Base-by-base conservation (phyloP, 2,888 invertebrate species). In the Eupithecia exiguata region DNA sequence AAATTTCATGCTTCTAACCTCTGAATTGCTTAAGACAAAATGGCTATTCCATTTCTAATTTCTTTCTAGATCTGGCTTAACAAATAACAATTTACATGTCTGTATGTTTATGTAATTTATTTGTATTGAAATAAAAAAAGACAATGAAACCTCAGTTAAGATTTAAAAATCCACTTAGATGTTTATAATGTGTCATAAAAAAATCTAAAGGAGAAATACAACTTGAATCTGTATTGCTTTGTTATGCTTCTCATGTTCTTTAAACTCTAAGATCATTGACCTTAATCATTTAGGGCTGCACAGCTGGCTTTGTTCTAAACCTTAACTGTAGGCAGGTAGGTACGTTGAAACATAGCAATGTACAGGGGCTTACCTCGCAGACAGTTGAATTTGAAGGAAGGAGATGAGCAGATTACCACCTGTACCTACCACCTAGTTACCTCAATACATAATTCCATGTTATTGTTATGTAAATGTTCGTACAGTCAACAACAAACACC, bases 241-340 rank as follows among this genome's bases (percentile, higher is more conserved):
- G 18, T n/a, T 40, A 38, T 38, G 9, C 21, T 63, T 68, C 49
- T 74, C 43, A 40, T 71, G 74, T 40, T 70, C 74, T 79, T 74
- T 79, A 79, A 83, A 78, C 79, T 83, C 46, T 71, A 68, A 76
- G 70, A 74, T 81, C 80, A 81, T 81, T 86, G 77, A 84, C 85
- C 84, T 62, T 43, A 21, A 68, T 79, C 73, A 70, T 67, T 79
- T 79, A 85, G 84, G 83, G 83, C 81, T 78, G 49, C 21, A 66
- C 61, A 71, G 71, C 72, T 65, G 36, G 58, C 74, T 72, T 75
- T 78, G 72, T 76, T 70, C 61, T 70, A 72, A 5, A 36, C 18
- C 9, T n/a, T 5, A n/a, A 65, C 4, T 10, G 7, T n/a, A n/a
- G 2, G 36, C 21, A 25, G 12, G 25, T 40, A 72, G 63, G 71